Conservation (phyloP, 2,888 invertebrate species). For the Ormia ochracea region DNA sequence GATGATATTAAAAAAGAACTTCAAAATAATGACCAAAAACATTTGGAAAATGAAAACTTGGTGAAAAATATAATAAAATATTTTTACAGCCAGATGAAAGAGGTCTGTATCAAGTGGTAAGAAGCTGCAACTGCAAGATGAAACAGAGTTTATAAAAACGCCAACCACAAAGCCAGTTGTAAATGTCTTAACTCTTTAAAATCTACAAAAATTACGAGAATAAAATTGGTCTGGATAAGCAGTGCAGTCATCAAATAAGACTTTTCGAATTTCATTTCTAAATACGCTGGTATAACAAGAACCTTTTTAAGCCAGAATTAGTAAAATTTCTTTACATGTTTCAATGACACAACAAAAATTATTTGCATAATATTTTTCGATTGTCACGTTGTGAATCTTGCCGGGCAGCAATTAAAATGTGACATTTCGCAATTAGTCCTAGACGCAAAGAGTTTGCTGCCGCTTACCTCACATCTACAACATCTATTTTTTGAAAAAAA, state of each 20-base stretch:
- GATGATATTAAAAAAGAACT: conserved; percentile 1
- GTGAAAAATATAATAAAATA: conserved; percentile 51
- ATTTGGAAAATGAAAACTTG: conserved; percentile 44
- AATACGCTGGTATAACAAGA: not conserved
- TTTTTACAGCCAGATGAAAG: conserved; percentile 34
- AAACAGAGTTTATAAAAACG: not conserved
- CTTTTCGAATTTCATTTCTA: not conserved
- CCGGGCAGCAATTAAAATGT: too few relatives aligned
- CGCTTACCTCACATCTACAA: too few relatives aligned
- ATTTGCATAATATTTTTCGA: too few relatives aligned
- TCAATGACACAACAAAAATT: too few relatives aligned
- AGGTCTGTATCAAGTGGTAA: not conserved
- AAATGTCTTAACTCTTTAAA: conserved; percentile 16
- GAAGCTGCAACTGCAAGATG: not conserved
- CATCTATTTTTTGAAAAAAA: too few relatives aligned
- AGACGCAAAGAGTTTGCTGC: too few relatives aligned
- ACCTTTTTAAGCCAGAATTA: too few relatives aligned
- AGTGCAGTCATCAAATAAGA: not conserved
- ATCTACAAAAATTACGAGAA: conserved; percentile 14
- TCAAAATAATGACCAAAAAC: conserved; percentile 46
- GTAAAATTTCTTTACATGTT: too few relatives aligned
- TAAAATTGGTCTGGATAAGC: conserved; percentile 24
- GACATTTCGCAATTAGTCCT: too few relatives aligned
- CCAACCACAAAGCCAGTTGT: not conserved
- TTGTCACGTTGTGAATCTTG: too few relatives aligned